Percentiles rank a stretch among this genome's conserved stretches.
Conservation (phyloP, 2,888 invertebrate species). For the Scaptomyza cyrtandrae region DNA sequence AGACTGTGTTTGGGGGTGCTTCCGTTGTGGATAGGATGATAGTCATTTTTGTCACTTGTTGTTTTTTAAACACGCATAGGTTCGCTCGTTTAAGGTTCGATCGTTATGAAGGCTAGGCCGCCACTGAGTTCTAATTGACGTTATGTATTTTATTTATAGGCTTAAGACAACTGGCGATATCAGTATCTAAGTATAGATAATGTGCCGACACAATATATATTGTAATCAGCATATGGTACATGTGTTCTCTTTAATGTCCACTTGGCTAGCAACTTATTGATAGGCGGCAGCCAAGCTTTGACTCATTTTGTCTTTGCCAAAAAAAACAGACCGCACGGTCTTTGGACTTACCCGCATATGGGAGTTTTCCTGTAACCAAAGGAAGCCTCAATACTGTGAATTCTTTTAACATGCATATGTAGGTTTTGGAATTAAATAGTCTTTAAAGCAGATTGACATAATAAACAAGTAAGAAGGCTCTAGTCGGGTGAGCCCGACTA, state of each 20-base stretch:
- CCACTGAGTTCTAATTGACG: conserved; percentile 28
- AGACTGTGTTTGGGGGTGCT: conserved; percentile 25
- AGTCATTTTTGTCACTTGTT: conserved; percentile 24
- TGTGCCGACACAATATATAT: conserved; percentile 1
- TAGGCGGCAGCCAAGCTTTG: background rate
- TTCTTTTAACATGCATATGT: background rate
- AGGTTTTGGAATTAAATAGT: background rate
- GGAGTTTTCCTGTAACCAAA: background rate
- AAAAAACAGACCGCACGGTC: background rate
- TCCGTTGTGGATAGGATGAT: conserved; percentile 5
- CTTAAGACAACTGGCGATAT: conserved; percentile 19
- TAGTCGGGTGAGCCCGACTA: too few species aligned
- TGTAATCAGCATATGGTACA: conserved; percentile 38
- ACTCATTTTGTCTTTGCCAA: conserved; percentile 1
- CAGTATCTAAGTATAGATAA: conserved; percentile 48
- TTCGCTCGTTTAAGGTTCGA: conserved; percentile 11
- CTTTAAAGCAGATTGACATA: background rate
- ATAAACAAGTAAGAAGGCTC: too few species aligned
- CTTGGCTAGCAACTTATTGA: conserved; percentile 4
- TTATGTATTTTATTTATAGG: conserved; percentile 25
- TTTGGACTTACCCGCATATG: conserved; percentile 3
- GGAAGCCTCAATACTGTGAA: too few species aligned
- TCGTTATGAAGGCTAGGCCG: conserved; percentile 22
- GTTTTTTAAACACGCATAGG: background rate
- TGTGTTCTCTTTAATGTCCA: background rate